Evolutionary conservation across 1,140 invertebrate species (phyloP).

Genomic region (Drosophila equinoxialis): DNA sequence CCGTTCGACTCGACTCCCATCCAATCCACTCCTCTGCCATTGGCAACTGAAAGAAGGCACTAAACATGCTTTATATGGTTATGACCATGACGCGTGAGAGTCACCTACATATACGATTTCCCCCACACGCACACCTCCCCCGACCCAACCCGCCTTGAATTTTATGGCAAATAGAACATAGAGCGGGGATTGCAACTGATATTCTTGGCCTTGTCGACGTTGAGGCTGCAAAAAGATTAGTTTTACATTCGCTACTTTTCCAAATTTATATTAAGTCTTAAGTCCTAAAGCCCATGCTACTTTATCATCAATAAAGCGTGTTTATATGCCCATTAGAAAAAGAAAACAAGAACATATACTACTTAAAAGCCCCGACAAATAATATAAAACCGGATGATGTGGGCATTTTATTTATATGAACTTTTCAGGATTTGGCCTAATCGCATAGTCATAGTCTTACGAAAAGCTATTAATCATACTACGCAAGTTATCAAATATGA

Average conservation of each 20-base stretch:
- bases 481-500: background rate
- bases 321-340: slow-evolving; percentile 4
- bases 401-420: background rate
- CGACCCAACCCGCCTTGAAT: too few relatives aligned
- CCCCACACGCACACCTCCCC: background rate
- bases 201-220: background rate
- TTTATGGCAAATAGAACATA: slow-evolving; percentile 5
- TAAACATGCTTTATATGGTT: slow-evolving; percentile 56
- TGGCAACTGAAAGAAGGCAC: slow-evolving; percentile 14
- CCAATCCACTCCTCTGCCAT: background rate
- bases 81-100: slow-evolving; percentile 55
- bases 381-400: slow-evolving; percentile 10
- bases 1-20: slow-evolving; percentile 3
- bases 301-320: slow-evolving; percentile 9
- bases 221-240: slow-evolving; percentile 5
- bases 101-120: slow-evolving; percentile 7
- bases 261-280: slow-evolving; percentile 1
- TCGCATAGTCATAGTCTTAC: background rate
- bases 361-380: slow-evolving; percentile 3
- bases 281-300: slow-evolving; percentile 16
- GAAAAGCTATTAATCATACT: background rate
- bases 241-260: background rate
- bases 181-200: background rate
- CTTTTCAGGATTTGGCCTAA: background rate
- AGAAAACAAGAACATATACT: slow-evolving; percentile 5